Evolutionary conservation across 2,113 vertebrate species (phyloP).

Genomic region (Tragelaphus buxtoni): DNA sequence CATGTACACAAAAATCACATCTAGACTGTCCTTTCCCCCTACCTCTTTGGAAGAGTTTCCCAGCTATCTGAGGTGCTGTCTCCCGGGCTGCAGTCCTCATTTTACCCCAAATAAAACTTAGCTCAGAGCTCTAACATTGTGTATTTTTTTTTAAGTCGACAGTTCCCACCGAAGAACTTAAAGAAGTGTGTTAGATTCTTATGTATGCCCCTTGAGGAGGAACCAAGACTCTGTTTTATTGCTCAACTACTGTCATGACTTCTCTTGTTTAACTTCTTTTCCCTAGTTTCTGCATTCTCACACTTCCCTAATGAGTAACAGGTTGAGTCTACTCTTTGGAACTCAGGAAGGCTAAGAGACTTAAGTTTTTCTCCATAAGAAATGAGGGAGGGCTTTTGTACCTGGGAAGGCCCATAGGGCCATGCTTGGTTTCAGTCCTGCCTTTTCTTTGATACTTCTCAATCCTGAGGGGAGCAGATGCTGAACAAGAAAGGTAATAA

Average conservation of each 20-base stretch:
- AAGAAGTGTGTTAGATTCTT: not conserved
- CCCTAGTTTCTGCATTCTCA: not conserved
- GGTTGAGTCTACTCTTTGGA: not conserved
- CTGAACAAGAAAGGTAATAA: not conserved
- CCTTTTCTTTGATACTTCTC: not conserved
- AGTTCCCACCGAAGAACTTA: not conserved
- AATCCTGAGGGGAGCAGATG: not conserved
- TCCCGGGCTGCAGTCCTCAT: not conserved
- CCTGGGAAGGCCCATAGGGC: not conserved
- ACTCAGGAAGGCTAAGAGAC: not conserved
- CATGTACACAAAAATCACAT: not conserved
- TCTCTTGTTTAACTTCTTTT: not conserved
- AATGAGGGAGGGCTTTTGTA: not conserved
- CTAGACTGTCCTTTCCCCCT: not conserved
- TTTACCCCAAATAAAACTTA: not conserved
- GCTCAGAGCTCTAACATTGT: not conserved
- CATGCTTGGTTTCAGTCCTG: not conserved
- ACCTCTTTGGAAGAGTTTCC: not conserved
- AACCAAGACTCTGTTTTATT: not conserved
- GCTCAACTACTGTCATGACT: not conserved
- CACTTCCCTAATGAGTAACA: not conserved
- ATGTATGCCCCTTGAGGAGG: not conserved
- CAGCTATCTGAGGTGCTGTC: not conserved
- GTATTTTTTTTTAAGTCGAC: not conserved
- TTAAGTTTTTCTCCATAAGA: not conserved